phyloP scores from a whole-genome alignment of 2,113 vertebrate species.

The Carollia perspicillata region DNA sequence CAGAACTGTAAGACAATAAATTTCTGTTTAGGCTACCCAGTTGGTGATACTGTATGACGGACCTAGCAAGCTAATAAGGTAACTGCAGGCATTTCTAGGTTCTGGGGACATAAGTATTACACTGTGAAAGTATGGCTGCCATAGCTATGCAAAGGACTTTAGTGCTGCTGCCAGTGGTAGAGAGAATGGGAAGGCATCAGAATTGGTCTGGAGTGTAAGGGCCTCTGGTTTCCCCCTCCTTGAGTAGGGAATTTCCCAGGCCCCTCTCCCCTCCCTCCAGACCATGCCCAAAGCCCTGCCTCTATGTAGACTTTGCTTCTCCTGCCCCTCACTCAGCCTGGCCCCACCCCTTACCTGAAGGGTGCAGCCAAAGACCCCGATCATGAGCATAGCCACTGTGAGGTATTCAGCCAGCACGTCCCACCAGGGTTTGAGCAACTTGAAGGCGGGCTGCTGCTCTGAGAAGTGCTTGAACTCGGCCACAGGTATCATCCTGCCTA shows the following conservation, averaged over 20 bases:
- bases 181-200: neutral
- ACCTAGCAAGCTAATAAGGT: neutral
- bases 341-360: slow-evolving; percentile 80
- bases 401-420: slow-evolving; percentile 93
- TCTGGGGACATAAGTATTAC: neutral
- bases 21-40: neutral
- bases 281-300: neutral
- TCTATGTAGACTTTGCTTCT: neutral
- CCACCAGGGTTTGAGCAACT: slow-evolving; percentile 95
- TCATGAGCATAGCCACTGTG: slow-evolving; percentile 92
- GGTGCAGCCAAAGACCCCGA: slow-evolving; percentile 93
- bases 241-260: neutral
- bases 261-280: neutral
- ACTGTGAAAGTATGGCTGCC: neutral
- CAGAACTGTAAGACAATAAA: too few species aligned
- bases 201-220: neutral
- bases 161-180: too few species aligned
- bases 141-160: too few species aligned
- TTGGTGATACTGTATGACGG: neutral
- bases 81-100: neutral
- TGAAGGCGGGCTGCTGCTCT: slow-evolving; percentile 86
- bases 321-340: too few species aligned
- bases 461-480: slow-evolving; percentile 89
- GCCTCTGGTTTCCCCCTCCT: neutral
- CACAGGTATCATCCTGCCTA: slow-evolving; percentile 89